Evolutionary conservation across 2,797 vertebrate genomes (phyloP).

Genomic region (Amblyopsis hoosieri): DNA sequence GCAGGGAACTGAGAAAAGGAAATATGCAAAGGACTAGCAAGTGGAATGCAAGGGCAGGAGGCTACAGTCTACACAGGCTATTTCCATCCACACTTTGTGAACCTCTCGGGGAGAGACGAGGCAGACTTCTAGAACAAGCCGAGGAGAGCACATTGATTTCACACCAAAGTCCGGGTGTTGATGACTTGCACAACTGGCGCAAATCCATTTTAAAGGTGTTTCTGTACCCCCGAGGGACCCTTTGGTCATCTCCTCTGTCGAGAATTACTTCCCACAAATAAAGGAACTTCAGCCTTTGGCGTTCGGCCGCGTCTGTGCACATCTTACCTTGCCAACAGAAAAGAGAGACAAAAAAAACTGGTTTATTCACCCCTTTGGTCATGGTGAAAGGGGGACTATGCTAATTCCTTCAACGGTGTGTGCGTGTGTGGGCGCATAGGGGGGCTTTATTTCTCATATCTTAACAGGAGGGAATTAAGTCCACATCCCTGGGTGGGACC

Average conservation of each 20-base stretch:
- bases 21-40: too few relatives aligned
- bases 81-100: slow-evolving; percentile 9
- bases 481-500: neutral
- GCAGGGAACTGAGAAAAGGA: too few relatives aligned
- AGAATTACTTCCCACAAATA: slow-evolving; percentile 13
- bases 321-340: neutral
- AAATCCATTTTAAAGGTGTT: slow-evolving; percentile 59
- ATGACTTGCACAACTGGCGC: slow-evolving; percentile 46
- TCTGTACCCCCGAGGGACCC: slow-evolving; percentile 29
- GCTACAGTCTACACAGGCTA: neutral
- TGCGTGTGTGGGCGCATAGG: neutral
- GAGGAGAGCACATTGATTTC: slow-evolving; percentile 43
- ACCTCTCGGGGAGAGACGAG: too few relatives aligned
- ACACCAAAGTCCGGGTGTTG: slow-evolving; percentile 47
- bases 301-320: neutral
- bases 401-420: neutral
- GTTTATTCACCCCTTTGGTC: neutral
- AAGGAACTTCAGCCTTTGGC: neutral
- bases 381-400: slow-evolving; percentile 2
- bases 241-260: neutral
- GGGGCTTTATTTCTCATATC: slow-evolving; percentile 9
- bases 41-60: too few relatives aligned
- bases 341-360: slow-evolving; percentile 1
- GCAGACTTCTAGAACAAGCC: slow-evolving; percentile 22
- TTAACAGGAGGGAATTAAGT: neutral